phyloP scores from a whole-genome alignment of 23 tunicate genomes.

The Botrylloides violaceus region DNA sequence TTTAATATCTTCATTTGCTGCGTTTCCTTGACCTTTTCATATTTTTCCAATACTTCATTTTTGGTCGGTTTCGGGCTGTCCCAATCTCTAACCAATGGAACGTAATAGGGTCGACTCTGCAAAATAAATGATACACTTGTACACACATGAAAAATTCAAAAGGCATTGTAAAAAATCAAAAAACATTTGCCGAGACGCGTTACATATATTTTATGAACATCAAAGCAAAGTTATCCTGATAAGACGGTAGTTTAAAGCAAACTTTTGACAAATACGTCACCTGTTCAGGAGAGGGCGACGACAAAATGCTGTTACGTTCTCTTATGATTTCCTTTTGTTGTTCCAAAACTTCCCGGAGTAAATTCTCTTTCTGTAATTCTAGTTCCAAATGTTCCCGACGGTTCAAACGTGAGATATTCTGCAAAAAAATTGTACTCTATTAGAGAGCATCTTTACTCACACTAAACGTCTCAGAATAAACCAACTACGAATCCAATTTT shows the following conservation, averaged over 20 bases:
- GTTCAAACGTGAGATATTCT: constrained; percentile 14
- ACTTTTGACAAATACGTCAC: no score
- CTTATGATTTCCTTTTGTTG: constrained; percentile 28
- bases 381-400: constrained; percentile 18
- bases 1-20: constrained; percentile 49
- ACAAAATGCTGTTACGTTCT: constrained; percentile 15
- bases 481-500: no score
- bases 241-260: no score
- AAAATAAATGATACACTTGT: not conserved
- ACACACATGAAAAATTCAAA: not conserved
- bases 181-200: not conserved
- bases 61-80: constrained; percentile 15
- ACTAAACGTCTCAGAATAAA: no score
- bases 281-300: constrained; percentile 19
- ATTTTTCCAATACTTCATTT: constrained; percentile 58
- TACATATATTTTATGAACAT: no score
- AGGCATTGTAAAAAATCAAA: not conserved
- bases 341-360: constrained; percentile 14
- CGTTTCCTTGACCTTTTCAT: constrained; percentile 41
- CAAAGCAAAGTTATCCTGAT: no score
- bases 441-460: no score
- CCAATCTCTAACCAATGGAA: constrained; percentile 10
- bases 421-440: not conserved
- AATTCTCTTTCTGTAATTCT: constrained; percentile 19
- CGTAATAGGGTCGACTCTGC: constrained; percentile 21